Evolutionary conservation across 1,140 invertebrate genomes (phyloP), one percentile per base, ranked within the genome.

Genomic region (Musca vetustissima): DNA sequence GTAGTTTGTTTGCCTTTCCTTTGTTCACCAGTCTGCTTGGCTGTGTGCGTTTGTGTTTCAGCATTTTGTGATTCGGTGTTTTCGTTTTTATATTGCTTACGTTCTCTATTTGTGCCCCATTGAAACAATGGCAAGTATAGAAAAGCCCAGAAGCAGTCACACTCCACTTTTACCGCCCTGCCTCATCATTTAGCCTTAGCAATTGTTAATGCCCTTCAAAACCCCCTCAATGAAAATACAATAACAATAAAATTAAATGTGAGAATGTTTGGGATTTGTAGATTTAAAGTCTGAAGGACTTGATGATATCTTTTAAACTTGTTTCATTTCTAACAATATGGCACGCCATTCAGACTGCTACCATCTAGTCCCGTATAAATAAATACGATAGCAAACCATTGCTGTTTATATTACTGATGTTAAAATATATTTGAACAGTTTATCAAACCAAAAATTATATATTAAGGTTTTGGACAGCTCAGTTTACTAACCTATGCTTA

Each of bases 221-320:
- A 61, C 57, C 57, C 57, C 28, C 57, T 17, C 57, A 61, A 61
- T 61, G 57, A 61, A 61, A 61, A 61, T 61, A 61, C 57, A 61
- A 61, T 61, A 61, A 61, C 57, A 61, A 61, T 61, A 61, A 61
- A 61, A 61, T 61, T 61, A 61, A 61, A 61, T 61, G 53, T 57
- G 53, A 57, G 53, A 57, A 57, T 57, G 57, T 61, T 36, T 36
- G 57, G 57, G 57, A 61, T 61, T 61, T 61, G 57, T 61, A 61
- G 28, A 61, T 61, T 61, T 61, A 61, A 61, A 61, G 57, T 36
- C 57, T 61, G 28, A 61, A 61, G 57, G 57, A 61, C 28, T 61
- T 61, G 57, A 59, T 28, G 55, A 61, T 61, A 61, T 61, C 57
- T 28, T 61, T 61, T 61, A 28, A 61, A 61, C 57, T 61, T 61